Conservation (phyloP, 92 coral and sea anemone species). For the Actinostola sp. region DNA sequence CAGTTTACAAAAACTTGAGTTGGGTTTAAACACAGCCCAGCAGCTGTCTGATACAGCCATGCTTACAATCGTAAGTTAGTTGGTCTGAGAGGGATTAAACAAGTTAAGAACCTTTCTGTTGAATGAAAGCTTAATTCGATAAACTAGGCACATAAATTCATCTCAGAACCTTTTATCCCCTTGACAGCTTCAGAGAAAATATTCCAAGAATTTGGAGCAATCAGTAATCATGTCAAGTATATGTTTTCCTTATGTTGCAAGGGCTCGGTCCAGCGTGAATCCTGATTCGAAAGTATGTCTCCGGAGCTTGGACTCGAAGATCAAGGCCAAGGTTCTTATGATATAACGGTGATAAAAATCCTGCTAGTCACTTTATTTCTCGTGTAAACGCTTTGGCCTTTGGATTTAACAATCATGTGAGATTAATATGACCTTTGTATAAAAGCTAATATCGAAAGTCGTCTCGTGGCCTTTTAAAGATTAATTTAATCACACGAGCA, state of each 20-base stretch:
- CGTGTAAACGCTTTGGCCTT: slow-evolving; percentile 39
- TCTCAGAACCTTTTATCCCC: slow-evolving; percentile 8
- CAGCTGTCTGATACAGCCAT: slow-evolving; percentile 6
- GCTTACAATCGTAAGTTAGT: slow-evolving; percentile 2
- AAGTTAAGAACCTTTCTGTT: slow-evolving; percentile 16
- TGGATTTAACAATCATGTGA: background rate
- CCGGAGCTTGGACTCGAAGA: background rate
- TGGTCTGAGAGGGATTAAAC: slow-evolving; percentile 24
- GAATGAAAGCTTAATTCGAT: slow-evolving; percentile 17
- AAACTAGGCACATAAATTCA: slow-evolving; percentile 1
- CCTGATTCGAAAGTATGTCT: background rate
- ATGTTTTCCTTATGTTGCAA: slow-evolving; percentile 3
- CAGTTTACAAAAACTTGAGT: slow-evolving; percentile 14
- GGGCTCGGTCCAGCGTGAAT: background rate
- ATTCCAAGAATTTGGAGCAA: slow-evolving; percentile 22
- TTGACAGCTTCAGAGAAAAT: slow-evolving; percentile 16
- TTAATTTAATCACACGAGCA: too few species aligned
- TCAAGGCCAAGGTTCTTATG: background rate
- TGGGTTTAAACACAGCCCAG: slow-evolving; percentile 8
- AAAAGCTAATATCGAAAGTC: slow-evolving; percentile 1
- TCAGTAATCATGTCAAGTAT: slow-evolving; percentile 11
- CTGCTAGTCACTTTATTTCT: slow-evolving; percentile 5
- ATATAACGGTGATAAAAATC: slow-evolving; percentile 3
- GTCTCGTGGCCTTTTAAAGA: slow-evolving; percentile 14
- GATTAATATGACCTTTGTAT: slow-evolving; percentile 13